Evolutionary conservation across 2,113 vertebrate species (phyloP).

Genomic region (Lamprotornis superbus): DNA sequence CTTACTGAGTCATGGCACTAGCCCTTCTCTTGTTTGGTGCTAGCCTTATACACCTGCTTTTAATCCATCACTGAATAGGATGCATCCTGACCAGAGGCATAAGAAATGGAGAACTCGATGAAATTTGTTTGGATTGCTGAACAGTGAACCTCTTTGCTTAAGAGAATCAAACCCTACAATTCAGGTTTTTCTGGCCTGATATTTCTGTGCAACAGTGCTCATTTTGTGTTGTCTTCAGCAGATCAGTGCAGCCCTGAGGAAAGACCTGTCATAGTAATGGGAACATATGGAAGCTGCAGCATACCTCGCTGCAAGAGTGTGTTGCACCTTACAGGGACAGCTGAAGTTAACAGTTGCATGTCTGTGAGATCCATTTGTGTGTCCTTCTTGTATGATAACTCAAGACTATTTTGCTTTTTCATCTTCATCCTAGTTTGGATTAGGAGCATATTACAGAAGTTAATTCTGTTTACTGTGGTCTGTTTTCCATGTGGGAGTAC

Average conservation of each 20-base stretch:
- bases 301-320: background rate
- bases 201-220: background rate
- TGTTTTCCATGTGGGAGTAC: background rate
- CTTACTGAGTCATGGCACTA: background rate
- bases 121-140: background rate
- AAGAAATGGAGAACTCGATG: background rate
- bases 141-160: background rate
- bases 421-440: background rate
- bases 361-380: background rate
- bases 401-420: background rate
- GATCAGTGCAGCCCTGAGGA: background rate
- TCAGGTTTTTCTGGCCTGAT: background rate
- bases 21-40: background rate
- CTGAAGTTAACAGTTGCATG: background rate
- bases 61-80: background rate
- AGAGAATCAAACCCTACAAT: background rate
- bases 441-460: background rate
- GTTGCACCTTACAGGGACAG: background rate
- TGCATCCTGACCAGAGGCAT: background rate
- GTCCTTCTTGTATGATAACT: background rate
- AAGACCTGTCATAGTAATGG: background rate
- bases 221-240: background rate
- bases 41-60: background rate
- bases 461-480: background rate
- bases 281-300: background rate